Percentiles rank a stretch among this genome's conserved stretches.
Evolutionary conservation across 2,888 invertebrate species (phyloP).

Genomic region (Aphelenchoides bicaudatus): DNA sequence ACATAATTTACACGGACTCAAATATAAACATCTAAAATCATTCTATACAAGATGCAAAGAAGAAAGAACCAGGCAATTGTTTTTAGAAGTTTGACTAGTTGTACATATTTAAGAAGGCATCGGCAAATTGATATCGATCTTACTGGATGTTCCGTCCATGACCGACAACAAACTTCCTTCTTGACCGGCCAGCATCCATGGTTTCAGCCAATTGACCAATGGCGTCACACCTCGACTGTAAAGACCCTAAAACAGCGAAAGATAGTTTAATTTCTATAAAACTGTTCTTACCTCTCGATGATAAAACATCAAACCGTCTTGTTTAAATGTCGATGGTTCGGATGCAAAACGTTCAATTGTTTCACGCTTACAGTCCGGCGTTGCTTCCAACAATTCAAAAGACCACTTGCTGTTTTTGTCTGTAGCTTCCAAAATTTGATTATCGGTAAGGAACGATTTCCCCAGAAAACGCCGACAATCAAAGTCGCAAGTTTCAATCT

Average conservation of each 20-base stretch:
- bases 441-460: slow-evolving; percentile 1
- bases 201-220: slow-evolving; percentile 82
- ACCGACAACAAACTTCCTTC: too few species aligned
- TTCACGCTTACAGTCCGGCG: slow-evolving; percentile 43
- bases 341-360: slow-evolving; percentile 42
- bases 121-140: too few species aligned
- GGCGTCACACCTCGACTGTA: slow-evolving; percentile 79
- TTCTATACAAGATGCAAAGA: too few species aligned
- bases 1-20: too few species aligned
- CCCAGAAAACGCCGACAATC: slow-evolving; percentile 22
- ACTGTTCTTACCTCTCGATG: slow-evolving; percentile 77
- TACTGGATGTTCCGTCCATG: too few species aligned
- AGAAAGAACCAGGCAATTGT: too few species aligned
- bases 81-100: too few species aligned
- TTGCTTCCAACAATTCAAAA: slow-evolving; percentile 6
- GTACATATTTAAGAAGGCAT: too few species aligned
- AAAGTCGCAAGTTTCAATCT: slow-evolving; percentile 12
- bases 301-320: slow-evolving; percentile 87
- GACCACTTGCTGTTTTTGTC: neutral
- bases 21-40: too few species aligned
- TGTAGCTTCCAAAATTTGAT: neutral
- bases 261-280: neutral
- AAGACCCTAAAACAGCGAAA: slow-evolving; percentile 34
- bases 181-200: slow-evolving; percentile 60
- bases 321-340: slow-evolving; percentile 42